Evolutionary conservation across 2,797 vertebrate species (phyloP).

Genomic region (Peromyscus attwateri): DNA sequence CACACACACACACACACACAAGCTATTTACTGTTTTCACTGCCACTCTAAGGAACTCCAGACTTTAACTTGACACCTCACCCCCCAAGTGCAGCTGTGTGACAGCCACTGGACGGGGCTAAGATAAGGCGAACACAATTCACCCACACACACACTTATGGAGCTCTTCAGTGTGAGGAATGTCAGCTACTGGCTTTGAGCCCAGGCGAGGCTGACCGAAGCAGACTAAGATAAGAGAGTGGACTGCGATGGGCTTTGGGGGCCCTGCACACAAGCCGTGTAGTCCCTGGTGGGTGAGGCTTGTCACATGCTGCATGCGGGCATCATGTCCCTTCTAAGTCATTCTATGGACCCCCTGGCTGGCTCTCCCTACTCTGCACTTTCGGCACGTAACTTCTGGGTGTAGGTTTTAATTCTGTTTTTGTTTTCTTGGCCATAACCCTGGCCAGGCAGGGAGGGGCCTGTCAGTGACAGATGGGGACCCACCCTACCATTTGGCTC

Average conservation of each 20-base stretch:
- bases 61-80: conserved; percentile 28
- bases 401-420: conserved; percentile 48
- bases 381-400: background rate
- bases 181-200: background rate
- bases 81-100: background rate
- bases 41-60: background rate
- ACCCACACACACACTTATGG: background rate
- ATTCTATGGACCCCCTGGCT: background rate
- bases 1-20: background rate
- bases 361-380: accelerated
- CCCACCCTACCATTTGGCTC: conserved; percentile 74
- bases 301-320: accelerated
- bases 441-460: conserved; percentile 58
- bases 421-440: conserved; percentile 50
- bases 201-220: background rate
- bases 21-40: background rate
- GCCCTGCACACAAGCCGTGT: background rate
- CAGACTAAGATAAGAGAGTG: background rate
- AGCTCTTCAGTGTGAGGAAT: conserved; percentile 57
- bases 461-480: conserved; percentile 65
- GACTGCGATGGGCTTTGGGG: background rate
- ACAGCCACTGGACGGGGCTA: background rate
- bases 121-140: conserved; percentile 50
- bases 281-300: background rate
- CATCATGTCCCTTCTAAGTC: accelerated